Conservation (phyloP, 2,888 invertebrate genomes). For the Apamea crenata region DNA sequence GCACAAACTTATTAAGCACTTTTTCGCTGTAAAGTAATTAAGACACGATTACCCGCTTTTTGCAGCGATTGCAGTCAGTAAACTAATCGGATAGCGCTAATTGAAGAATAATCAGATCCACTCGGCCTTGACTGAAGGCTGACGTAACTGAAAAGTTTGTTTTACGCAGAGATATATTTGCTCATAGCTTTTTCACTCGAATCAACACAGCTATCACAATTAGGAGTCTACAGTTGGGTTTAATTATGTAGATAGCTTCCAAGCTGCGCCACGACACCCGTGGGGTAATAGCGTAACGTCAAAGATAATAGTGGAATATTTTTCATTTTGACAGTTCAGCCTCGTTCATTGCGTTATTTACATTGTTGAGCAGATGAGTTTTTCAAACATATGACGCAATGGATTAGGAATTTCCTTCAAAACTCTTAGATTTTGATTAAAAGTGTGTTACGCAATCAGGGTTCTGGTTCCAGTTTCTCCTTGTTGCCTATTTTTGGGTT, state of each 20-base stretch:
- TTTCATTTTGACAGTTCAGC: background rate
- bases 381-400: no score
- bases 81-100: constrained; percentile 54
- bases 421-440: no score
- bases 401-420: background rate
- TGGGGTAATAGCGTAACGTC: no score
- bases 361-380: background rate
- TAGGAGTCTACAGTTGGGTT: background rate
- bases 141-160: constrained; percentile 51
- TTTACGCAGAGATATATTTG: constrained; percentile 50
- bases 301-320: no score
- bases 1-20: constrained; percentile 20
- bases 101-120: constrained; percentile 64
- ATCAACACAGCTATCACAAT: background rate
- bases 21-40: constrained; percentile 43
- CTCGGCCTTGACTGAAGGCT: constrained; percentile 59
- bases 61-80: constrained; percentile 50
- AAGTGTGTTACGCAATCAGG: no score
- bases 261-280: background rate
- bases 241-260: background rate
- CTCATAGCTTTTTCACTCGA: constrained; percentile 26
- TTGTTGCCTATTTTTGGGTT: no score
- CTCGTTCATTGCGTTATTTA: background rate
- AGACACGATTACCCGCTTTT: constrained; percentile 48
- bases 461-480: no score